Evolutionary conservation across 1,140 invertebrate genomes (phyloP), one percentile per base, ranked within the genome.

Genomic region (Halictus rubicundus): DNA sequence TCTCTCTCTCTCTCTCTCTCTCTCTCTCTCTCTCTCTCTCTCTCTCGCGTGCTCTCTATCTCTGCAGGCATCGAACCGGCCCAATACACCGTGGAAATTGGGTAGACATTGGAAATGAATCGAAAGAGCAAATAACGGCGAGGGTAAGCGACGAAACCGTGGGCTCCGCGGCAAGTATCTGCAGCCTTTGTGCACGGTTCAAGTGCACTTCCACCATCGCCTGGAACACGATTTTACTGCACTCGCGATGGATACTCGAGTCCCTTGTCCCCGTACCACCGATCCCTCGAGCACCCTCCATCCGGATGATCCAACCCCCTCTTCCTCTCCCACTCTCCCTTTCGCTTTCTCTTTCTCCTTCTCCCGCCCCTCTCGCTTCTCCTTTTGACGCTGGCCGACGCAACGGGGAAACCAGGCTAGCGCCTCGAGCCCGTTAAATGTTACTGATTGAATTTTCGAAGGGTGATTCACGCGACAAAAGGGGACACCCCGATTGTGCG

Each of bases 71-170:
- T 46, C 42, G 42, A 12, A 46, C 85, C 77, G 82, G 78, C 78
- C 79, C 85, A 80, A 87, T 85, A 77, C 73, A 61, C 79, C 70
- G 81, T 85, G 83, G 81, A 88, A 89, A 89, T 90, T 89, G 87
- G 81, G 81, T 88, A 87, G 88, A 89, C 86, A 87, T 88, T 85
- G 87, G 87, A 88, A 90, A 88, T 90, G 86, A 88, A 88, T 90
- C 86, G 85, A 85, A 87, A 88, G 87, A 82, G 85, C 88, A 89
- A 89, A 89, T 89, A 88, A 88, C 80, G 74, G 63, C 27, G 32
- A 42, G 63, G 49, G 49, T 27, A 64, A 66, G 39, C 32, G 70
- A 14, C 21, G 65, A 46, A 61, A 16, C 42, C 37, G 71, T 19
- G n/a, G n/a, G 63, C 25, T 52, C n/a, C 57, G 57, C 54, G 61